Base-by-base conservation (phyloP, 2,888 invertebrate genomes). In the Lasius fuliginosus region DNA sequence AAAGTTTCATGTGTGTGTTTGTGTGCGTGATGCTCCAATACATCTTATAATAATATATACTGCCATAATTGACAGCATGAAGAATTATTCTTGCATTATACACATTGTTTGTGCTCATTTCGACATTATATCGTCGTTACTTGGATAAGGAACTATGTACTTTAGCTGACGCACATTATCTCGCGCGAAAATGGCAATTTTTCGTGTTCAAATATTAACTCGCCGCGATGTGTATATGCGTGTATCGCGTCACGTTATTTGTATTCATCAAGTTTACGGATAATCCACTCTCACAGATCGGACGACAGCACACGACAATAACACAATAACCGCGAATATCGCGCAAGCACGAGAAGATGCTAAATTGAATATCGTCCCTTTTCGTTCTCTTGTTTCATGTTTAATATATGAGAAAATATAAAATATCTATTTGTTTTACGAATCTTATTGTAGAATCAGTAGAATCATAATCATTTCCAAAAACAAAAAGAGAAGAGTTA, bases 321-420 rank as follows among this genome's bases (percentile, higher is more conserved):
- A 77, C n/a, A 27, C 56, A 77, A 67, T 68, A 69, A 79, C 15
- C 23, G 30, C 11, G 27, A 77, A 68, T 79, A 58, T 69, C n/a
- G 33, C 42, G 33, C 23, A 15, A 49, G 15, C 33, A 23, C 33
- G 64, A 58, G 68, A 12, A 33, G 30, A 33, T 42, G 0, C 27
- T 23, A 79, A 79, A 79, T 79, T 68, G 42, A 42, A 79, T 58
- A 58, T 69, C 58, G 30, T 42, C 60, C 58, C 46, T 46, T 42
- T 42, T 69, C 58, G 46, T 46, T 42, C 15, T 23, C n/a, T 27
- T 56, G 56, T 76, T 58, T 46, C 18, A 11, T 11, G 23, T 42
- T 23, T 40, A 79, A 79, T 58, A 69, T 79, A 69, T 58, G 3
- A 60, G 27, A 46, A 77, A 58, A 58, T 67, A 33, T 15, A n/a